Conservation (phyloP, 2,113 vertebrate species). For the Prinia subflava region DNA sequence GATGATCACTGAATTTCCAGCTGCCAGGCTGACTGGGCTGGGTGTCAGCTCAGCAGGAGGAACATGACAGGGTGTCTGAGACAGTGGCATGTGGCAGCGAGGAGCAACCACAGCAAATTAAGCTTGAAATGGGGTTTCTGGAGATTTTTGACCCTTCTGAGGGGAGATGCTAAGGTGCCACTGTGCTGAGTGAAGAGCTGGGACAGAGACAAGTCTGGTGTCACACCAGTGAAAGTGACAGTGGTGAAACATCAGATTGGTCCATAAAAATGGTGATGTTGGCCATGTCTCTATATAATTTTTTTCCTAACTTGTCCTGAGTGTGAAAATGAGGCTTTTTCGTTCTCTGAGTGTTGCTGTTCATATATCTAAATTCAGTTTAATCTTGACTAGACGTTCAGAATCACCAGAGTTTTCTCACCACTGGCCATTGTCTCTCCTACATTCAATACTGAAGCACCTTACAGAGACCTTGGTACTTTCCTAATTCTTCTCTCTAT, state of each 20-base stretch:
- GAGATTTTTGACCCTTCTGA: background rate
- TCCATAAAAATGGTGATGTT: background rate
- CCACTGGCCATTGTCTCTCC: background rate
- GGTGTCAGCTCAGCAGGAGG: background rate
- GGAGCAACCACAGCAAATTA: background rate
- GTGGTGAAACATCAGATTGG: background rate
- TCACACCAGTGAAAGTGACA: background rate
- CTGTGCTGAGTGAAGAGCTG: background rate
- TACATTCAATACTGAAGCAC: background rate
- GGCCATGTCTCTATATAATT: too few relatives aligned
- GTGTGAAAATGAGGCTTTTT: background rate
- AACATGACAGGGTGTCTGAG: background rate
- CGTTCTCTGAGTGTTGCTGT: background rate
- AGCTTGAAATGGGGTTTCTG: background rate
- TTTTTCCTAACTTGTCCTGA: background rate
- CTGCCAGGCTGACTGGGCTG: background rate
- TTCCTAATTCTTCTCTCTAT: background rate
- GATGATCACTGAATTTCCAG: background rate
- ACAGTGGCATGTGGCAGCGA: background rate
- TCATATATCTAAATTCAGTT: background rate
- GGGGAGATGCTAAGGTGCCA: background rate
- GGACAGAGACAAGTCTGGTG: background rate
- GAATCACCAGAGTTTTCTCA: background rate
- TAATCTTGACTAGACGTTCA: background rate
- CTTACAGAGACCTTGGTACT: background rate